Conservation (phyloP, 2,113 vertebrate species). For the Saguinus midas region DNA sequence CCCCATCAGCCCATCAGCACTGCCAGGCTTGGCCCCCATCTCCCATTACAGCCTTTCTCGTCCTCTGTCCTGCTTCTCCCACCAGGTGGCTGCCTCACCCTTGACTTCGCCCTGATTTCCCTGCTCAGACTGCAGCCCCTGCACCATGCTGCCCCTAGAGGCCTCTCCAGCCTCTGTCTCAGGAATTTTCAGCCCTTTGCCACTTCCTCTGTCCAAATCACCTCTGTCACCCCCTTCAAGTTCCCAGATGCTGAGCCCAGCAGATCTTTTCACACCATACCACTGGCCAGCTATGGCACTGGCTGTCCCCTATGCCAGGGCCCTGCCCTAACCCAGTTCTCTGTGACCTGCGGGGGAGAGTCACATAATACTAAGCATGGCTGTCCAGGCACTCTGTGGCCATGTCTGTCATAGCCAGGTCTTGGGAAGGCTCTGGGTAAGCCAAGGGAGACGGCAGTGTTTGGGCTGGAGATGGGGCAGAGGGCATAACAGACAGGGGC, state of each 20-base stretch:
- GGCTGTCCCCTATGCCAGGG: not conserved
- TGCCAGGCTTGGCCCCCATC: not conserved
- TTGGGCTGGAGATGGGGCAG: not conserved
- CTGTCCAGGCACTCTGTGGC: not conserved
- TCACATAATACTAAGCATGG: not conserved
- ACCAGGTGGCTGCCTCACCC: not conserved
- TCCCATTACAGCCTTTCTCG: not conserved
- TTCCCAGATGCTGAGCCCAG: not conserved
- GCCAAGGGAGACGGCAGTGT: not conserved
- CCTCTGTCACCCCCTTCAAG: not conserved
- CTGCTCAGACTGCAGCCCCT: not conserved
- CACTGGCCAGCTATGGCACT: not conserved
- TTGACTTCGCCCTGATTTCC: not conserved
- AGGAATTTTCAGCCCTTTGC: conserved; percentile 29
- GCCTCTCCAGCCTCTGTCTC: conserved; percentile 35
- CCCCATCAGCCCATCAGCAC: not conserved
- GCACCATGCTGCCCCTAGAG: not conserved
- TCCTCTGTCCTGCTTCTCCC: not conserved
- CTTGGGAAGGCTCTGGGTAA: not conserved
- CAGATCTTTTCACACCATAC: not conserved
- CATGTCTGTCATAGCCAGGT: not conserved
- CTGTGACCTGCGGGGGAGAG: not conserved
- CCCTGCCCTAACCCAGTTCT: not conserved
- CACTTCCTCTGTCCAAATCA: conserved; percentile 4
- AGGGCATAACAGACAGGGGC: not conserved